A percentile compares a stretch with the other conserved stretches of the same genome.
Conservation (phyloP, 2,113 vertebrate genomes). For the Herpailurus yagouaroundi region DNA sequence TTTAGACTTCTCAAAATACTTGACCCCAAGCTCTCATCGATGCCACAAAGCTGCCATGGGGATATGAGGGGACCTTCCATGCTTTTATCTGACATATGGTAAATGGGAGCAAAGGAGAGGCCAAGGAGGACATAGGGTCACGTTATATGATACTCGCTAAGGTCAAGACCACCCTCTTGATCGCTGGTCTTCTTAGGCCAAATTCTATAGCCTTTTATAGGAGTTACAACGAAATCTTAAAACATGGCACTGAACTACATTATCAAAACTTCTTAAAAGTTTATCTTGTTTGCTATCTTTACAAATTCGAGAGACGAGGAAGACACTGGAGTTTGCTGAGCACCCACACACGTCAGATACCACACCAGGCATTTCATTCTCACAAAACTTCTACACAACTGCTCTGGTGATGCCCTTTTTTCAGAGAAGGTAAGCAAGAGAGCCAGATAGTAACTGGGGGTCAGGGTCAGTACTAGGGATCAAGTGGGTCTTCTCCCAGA, state of each 20-base stretch:
- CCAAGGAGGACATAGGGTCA: background rate
- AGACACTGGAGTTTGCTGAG: background rate
- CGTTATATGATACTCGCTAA: background rate
- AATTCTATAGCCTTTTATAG: background rate
- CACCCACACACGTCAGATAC: background rate
- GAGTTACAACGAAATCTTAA: background rate
- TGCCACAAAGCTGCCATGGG: background rate
- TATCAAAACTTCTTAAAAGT: background rate
- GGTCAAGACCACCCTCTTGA: background rate
- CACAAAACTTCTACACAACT: background rate
- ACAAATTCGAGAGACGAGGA: background rate
- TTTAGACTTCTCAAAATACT: conserved; percentile 22
- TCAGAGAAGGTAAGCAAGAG: background rate
- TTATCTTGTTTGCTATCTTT: background rate
- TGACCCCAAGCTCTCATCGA: background rate
- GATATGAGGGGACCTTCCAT: background rate
- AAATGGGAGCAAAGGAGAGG: background rate
- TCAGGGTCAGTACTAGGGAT: background rate
- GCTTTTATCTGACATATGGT: background rate
- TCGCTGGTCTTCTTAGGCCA: background rate
- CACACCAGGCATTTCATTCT: background rate
- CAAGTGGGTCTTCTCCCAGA: background rate
- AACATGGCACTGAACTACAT: background rate
- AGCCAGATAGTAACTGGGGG: background rate
- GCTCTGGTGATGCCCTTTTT: background rate